Percentiles rank a stretch among this genome's conserved stretches.
phyloP scores from a whole-genome alignment of 1,140 invertebrate species.

The Arctopsyche grandis region DNA sequence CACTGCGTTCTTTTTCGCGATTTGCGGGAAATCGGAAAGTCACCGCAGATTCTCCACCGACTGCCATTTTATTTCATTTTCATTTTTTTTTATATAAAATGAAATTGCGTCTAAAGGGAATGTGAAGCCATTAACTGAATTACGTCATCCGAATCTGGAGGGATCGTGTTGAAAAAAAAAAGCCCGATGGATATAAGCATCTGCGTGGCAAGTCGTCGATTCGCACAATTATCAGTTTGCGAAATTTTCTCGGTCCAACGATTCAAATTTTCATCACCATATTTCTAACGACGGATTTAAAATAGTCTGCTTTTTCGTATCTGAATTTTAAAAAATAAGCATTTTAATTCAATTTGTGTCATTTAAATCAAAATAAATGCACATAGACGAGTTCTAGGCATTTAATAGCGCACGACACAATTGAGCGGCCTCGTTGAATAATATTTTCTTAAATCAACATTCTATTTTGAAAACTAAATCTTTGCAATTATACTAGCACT shows the following conservation, averaged over 20 bases:
- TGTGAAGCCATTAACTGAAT: conserved; percentile 49
- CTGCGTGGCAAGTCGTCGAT: background rate
- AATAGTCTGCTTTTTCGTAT: background rate
- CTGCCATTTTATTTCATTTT: background rate
- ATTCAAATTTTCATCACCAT: background rate
- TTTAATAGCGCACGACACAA: no score
- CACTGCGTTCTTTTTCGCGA: background rate
- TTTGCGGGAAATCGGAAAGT: conserved; percentile 12
- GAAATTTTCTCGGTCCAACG: background rate
- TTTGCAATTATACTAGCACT: no score
- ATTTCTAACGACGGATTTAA: background rate
- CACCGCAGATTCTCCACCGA: conserved; percentile 15
- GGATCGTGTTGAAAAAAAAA: background rate
- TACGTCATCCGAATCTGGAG: conserved; percentile 26
- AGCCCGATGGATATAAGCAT: background rate
- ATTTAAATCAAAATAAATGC: no score
- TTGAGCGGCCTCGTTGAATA: no score
- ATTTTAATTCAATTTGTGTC: no score
- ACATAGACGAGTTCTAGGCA: no score
- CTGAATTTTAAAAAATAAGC: background rate
- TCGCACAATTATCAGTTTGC: background rate
- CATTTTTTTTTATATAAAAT: conserved; percentile 20
- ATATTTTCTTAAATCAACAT: background rate
- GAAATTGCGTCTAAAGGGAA: conserved; percentile 46
- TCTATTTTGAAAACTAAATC: background rate